Evolutionary conservation across 2,113 vertebrate species (phyloP).

Genomic region (Irena cyanogastra): DNA sequence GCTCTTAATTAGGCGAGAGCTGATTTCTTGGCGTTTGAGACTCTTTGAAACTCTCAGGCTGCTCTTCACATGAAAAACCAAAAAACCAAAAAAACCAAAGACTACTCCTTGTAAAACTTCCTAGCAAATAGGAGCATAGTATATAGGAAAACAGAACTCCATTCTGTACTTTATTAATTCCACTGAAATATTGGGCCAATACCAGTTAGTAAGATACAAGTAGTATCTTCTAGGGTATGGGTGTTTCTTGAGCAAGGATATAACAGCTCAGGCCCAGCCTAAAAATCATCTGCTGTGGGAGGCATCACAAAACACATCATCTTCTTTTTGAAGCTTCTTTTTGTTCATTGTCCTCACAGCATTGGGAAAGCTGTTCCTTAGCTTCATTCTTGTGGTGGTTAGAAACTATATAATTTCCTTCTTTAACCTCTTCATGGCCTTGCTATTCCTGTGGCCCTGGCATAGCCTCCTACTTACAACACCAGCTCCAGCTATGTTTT

Average conservation of each 20-base stretch:
- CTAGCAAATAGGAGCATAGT: not conserved
- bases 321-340: not conserved
- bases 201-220: not conserved
- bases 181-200: not conserved
- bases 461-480: not conserved
- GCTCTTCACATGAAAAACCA: not conserved
- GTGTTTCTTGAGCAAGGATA: not conserved
- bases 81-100: not conserved
- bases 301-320: not conserved
- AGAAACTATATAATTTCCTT: not conserved
- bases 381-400: not conserved
- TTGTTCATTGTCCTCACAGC: not conserved
- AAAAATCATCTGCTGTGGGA: not conserved
- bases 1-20: slow-evolving; percentile 53
- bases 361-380: not conserved
- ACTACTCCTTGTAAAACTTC: not conserved
- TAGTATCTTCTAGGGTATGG: not conserved
- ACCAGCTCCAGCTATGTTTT: not conserved
- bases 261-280: not conserved
- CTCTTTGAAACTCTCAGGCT: slow-evolving; percentile 37
- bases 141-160: not conserved
- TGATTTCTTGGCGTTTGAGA: slow-evolving; percentile 1
- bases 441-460: not conserved
- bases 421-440: not conserved
- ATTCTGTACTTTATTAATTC: not conserved